Evolutionary conservation across 2,888 invertebrate genomes (phyloP), one percentile per base, ranked within the genome.

Genomic region (Lasiommata megera): DNA sequence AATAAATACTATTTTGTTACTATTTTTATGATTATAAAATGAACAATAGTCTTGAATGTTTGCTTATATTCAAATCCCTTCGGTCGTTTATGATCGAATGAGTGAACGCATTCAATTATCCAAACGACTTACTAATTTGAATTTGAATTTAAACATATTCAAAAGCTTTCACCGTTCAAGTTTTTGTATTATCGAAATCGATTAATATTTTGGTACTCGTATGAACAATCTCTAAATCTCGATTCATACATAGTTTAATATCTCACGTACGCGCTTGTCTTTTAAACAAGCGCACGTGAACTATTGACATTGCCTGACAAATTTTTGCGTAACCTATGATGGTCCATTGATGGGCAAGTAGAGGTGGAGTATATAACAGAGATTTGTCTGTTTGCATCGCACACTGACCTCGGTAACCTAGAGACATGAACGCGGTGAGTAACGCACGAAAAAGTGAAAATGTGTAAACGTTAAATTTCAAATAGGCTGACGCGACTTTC

Each of bases 371-470:
- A 88, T 88, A 89, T 82, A 88, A 76, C 76, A 67, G 71, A 64
- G 69, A 71, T 69, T 65, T 66, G 66, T 65, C 63, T 51, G 62
- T 68, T 57, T 63, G 63, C 65, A 64, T 66, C 74, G 77, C 80
- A 86, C 81, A 84, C 76, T 74, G 71, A 70, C 72, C 68, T 73
- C 71, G 73, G 69, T 77, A 74, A 74, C 73, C 67, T 51, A 67
- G 72, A 76, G 73, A 68, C 79, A 88, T 88, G 89, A 80, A 76
- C 74, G 83, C 84, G 87, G 89, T 90, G 76, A 88, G 89, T 89
- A 75, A 67, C 68, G 62, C 61, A 12, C 48, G 36, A 53, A 60
- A 66, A 71, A 71, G 72, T 69, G 72, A 73, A 74, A 73, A 64
- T 69, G 59, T 61, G 61, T 66, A 61, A 63, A 63, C 47, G 43